phyloP scores from a whole-genome alignment of 2,888 invertebrate genomes.

The Dilophus febrilis region DNA sequence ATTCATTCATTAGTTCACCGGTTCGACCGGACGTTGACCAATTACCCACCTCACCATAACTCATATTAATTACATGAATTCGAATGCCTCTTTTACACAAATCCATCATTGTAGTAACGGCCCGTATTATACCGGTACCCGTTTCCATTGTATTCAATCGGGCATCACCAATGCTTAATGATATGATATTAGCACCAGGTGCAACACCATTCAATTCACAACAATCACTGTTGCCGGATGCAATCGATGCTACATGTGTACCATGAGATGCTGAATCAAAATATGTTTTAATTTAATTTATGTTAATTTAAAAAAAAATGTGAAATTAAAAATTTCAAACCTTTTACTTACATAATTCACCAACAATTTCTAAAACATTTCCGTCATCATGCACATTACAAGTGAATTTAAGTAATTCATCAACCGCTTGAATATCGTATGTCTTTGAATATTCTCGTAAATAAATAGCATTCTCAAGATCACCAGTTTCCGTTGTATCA shows the following conservation, averaged over 20 bases:
- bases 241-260: conserved; percentile 94
- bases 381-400: conserved; percentile 87
- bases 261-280: conserved; percentile 71
- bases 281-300: conserved; percentile 1
- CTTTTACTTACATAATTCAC: conserved; percentile 70
- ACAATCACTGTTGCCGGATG: conserved; percentile 67
- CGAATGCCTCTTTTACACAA: conserved; percentile 36
- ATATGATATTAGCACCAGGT: conserved; percentile 88
- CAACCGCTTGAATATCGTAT: conserved; percentile 60
- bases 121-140: conserved; percentile 78
- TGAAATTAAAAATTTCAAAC: too few relatives aligned
- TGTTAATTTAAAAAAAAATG: too few relatives aligned
- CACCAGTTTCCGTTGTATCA: conserved; percentile 38
- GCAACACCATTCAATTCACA: conserved; percentile 88
- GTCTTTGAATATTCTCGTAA: conserved; percentile 70
- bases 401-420: conserved; percentile 72
- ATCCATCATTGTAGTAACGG: conserved; percentile 77
- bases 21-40: conserved; percentile 81
- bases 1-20: conserved; percentile 67
- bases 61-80: conserved; percentile 92
- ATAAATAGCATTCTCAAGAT: conserved; percentile 55
- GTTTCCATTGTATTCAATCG: conserved; percentile 93
- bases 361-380: conserved; percentile 78
- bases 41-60: conserved; percentile 90
- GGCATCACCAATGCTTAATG: conserved; percentile 85